Evolutionary conservation across 2,888 invertebrate species (phyloP).

Genomic region (Schrankia costaestrigalis): DNA sequence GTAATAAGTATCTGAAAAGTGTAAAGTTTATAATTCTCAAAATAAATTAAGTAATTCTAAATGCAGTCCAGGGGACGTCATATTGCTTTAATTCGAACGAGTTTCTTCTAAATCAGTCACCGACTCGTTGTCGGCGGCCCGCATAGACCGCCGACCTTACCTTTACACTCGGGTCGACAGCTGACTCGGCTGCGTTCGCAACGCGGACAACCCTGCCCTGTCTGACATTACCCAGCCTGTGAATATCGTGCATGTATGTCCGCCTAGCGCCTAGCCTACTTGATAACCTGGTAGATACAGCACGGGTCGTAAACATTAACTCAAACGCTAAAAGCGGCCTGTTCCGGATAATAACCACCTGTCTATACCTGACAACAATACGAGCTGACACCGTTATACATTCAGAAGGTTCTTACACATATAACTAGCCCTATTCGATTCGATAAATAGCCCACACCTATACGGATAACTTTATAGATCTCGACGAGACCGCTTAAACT

Average conservation of each 20-base stretch:
- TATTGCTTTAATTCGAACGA: slow-evolving; percentile 71
- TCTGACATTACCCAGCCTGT: slow-evolving; percentile 46
- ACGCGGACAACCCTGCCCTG: slow-evolving; percentile 37
- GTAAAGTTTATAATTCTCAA: slow-evolving; percentile 75
- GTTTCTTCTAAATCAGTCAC: slow-evolving; percentile 73
- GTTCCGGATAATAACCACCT: slow-evolving; percentile 73
- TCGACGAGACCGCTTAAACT: slow-evolving; percentile 61
- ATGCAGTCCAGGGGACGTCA: slow-evolving; percentile 76
- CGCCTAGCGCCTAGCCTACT: slow-evolving; percentile 40
- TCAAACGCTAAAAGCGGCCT: slow-evolving; percentile 67
- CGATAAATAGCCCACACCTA: slow-evolving; percentile 77
- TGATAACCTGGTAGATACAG: slow-evolving; percentile 39
- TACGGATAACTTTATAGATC: slow-evolving; percentile 61
- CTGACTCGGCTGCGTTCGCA: slow-evolving; percentile 56
- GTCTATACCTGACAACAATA: slow-evolving; percentile 64
- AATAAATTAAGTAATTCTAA: slow-evolving; percentile 79
- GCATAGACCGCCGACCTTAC: slow-evolving; percentile 43
- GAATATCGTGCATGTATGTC: slow-evolving; percentile 35
- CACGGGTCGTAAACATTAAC: slow-evolving; percentile 64
- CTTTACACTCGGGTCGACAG: slow-evolving; percentile 55
- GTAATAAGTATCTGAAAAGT: slow-evolving; percentile 70
- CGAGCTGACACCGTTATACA: slow-evolving; percentile 66
- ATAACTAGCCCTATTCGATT: slow-evolving; percentile 67
- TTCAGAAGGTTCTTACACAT: slow-evolving; percentile 69
- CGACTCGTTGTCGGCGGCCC: slow-evolving; percentile 62